These are phyloP conservation scores for Ips nitidus DNA, from an alignment of 1,140 invertebrate species.

Conservation along the genomic window DNA sequence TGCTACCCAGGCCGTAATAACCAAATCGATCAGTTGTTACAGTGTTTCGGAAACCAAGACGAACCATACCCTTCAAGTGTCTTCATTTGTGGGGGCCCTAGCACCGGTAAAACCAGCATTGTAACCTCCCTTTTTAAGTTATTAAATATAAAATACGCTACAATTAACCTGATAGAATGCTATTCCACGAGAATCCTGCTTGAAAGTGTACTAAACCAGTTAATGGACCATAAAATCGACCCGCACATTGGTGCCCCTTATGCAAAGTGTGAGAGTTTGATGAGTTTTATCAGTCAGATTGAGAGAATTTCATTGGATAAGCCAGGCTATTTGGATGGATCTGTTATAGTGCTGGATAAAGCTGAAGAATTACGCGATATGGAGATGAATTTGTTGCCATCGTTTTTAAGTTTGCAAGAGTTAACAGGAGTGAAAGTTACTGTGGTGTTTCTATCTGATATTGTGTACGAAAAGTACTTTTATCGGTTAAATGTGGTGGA, in stretches of 20 bases:
- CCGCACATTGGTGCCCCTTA: constrained; percentile 48
- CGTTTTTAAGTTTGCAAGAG: constrained; percentile 72
- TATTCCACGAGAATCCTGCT: constrained; percentile 73
- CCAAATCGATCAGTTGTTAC: constrained; percentile 60
- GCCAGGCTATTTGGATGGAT: constrained; percentile 51
- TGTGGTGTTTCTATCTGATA: constrained; percentile 74
- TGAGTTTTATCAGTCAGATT: constrained; percentile 69
- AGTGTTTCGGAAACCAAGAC: constrained; percentile 60
- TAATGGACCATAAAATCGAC: constrained; percentile 53
- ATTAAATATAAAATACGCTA: constrained; percentile 63
- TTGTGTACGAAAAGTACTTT: constrained; percentile 79
- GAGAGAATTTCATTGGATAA: constrained; percentile 48
- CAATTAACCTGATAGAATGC: constrained; percentile 82
- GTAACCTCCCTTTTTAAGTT: constrained; percentile 61
- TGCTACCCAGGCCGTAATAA: constrained; percentile 61
- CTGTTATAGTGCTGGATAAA: constrained; percentile 74
- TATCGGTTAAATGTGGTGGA: constrained; percentile 69
- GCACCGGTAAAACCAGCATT: constrained; percentile 77
- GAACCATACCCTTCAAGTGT: constrained; percentile 65
- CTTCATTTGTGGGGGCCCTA: constrained; percentile 76
- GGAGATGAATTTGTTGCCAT: constrained; percentile 69
- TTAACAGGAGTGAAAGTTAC: constrained; percentile 72
- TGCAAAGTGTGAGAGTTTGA: constrained; percentile 69
- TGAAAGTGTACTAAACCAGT: constrained; percentile 70
- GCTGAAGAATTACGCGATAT: constrained; percentile 74